These are phyloP conservation scores for Cataglyphis cursor DNA, from an alignment of 2,888 invertebrate species.

Conservation along the genomic window DNA sequence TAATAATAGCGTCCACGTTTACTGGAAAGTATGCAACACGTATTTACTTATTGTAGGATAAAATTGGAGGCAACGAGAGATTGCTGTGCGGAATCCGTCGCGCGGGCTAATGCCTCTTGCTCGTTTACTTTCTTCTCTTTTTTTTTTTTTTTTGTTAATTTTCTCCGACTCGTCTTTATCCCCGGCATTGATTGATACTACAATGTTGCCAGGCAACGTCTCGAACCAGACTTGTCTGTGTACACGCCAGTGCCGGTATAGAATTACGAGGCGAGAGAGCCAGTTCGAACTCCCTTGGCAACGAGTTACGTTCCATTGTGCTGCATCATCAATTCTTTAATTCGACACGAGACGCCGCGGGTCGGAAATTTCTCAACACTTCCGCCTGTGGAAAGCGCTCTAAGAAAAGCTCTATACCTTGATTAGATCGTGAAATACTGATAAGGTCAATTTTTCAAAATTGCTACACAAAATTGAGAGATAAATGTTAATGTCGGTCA, in stretches of 20 bases:
- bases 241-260: slow-evolving; percentile 37
- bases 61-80: slow-evolving; percentile 44
- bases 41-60: slow-evolving; percentile 55
- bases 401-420: neutral
- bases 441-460: neutral
- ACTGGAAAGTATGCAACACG: slow-evolving; percentile 50
- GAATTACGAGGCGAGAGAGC: slow-evolving; percentile 57
- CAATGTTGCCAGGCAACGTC: slow-evolving; percentile 70
- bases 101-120: neutral
- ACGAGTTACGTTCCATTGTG: slow-evolving; percentile 61
- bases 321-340: slow-evolving; percentile 63
- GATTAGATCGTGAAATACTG: slow-evolving; percentile 26
- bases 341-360: slow-evolving; percentile 37
- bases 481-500: neutral
- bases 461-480: neutral
- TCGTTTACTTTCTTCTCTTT: neutral
- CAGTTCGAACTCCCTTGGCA: slow-evolving; percentile 58
- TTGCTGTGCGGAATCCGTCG: slow-evolving; percentile 32
- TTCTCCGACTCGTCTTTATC: slow-evolving; percentile 42
- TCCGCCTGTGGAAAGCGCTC: neutral
- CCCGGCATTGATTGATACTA: slow-evolving; percentile 68
- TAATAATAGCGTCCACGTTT: slow-evolving; percentile 49
- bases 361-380: slow-evolving; percentile 11
- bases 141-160: slow-evolving; percentile 36
- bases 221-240: slow-evolving; percentile 55